phyloP scores from a whole-genome alignment of 2,113 vertebrate genomes.

The Manacus vitellinus region DNA sequence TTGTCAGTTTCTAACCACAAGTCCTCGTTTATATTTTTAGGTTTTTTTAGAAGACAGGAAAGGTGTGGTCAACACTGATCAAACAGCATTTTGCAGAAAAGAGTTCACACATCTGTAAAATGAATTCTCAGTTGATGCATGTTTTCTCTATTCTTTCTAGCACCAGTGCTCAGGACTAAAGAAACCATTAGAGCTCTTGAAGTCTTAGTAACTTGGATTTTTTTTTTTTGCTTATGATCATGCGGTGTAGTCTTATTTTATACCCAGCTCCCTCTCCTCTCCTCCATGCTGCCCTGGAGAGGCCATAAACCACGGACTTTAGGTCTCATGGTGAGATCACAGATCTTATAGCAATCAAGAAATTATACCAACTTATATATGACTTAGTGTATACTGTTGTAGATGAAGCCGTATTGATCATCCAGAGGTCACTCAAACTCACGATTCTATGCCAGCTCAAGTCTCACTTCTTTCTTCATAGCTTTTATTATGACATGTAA shows the following conservation, averaged over 20 bases:
- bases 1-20: constrained; percentile 52
- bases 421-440: background rate
- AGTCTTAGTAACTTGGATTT: background rate
- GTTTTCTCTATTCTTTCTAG: constrained; percentile 26
- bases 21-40: constrained; percentile 36
- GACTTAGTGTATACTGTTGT: background rate
- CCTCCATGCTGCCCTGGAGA: background rate
- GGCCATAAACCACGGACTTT: background rate
- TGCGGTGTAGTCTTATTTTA: background rate
- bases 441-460: background rate
- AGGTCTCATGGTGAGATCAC: background rate
- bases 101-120: constrained; percentile 40
- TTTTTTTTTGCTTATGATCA: background rate
- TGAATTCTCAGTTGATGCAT: background rate
- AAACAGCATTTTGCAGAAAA: constrained; percentile 17
- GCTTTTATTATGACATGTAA: background rate
- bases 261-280: background rate
- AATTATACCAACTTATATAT: background rate
- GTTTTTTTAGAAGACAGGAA: constrained; percentile 58
- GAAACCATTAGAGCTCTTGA: background rate
- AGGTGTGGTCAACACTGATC: constrained; percentile 60
- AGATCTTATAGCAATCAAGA: background rate
- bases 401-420: background rate
- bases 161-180: background rate
- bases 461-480: background rate